These are phyloP conservation scores for Anolis sagrei DNA, from an alignment of 2,113 vertebrate species.

Conservation along the genomic window DNA sequence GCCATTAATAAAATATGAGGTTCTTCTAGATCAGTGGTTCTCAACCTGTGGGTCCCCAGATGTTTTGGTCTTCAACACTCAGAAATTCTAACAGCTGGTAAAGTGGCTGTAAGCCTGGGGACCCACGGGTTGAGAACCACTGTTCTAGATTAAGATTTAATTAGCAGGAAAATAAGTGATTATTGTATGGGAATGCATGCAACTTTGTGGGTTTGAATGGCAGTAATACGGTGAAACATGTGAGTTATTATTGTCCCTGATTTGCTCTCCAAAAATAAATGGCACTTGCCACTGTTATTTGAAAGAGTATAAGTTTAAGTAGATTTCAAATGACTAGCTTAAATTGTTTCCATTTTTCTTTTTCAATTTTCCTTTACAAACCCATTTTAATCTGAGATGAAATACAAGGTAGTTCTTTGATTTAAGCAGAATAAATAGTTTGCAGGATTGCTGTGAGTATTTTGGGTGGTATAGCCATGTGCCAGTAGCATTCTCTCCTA, in stretches of 20 bases:
- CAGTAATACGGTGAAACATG: slow-evolving; percentile 24
- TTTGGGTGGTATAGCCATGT: no score
- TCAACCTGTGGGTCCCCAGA: no score
- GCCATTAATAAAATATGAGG: slow-evolving; percentile 61
- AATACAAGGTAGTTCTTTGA: background rate
- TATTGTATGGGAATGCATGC: slow-evolving; percentile 26
- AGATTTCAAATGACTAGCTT: slow-evolving; percentile 48
- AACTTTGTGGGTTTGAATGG: slow-evolving; percentile 48
- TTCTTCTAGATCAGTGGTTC: no score
- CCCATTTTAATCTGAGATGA: slow-evolving; percentile 38
- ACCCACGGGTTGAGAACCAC: no score
- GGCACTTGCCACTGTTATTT: slow-evolving; percentile 31
- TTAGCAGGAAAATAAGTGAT: slow-evolving; percentile 59
- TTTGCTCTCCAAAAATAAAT: slow-evolving; percentile 46
- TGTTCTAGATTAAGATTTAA: slow-evolving; percentile 51
- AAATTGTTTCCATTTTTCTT: slow-evolving; percentile 50
- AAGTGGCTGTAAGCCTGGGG: no score
- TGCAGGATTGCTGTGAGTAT: no score
- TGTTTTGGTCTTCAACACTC: no score
- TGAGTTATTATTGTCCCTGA: slow-evolving; percentile 58
- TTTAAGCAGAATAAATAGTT: background rate
- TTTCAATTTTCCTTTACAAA: slow-evolving; percentile 28
- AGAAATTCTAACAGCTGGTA: no score
- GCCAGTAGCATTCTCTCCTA: no score
- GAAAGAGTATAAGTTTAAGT: slow-evolving; percentile 45